phyloP scores from a whole-genome alignment of 2,113 vertebrate genomes.

The Nycticorax nycticorax region DNA sequence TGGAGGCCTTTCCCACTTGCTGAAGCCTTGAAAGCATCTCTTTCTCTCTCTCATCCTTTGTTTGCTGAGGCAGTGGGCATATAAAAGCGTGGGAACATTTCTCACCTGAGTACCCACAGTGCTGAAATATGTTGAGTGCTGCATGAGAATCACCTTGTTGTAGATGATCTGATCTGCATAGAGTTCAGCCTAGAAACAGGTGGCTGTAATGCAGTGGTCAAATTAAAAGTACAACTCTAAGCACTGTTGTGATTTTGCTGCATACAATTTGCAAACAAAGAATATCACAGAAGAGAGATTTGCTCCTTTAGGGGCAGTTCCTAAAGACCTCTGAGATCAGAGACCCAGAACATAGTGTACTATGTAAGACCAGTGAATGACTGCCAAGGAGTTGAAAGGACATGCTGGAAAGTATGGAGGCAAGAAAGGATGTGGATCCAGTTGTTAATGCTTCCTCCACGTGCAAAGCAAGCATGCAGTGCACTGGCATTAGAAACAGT shows the following conservation, averaged over 20 bases:
- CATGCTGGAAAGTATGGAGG: background rate
- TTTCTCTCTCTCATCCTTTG: background rate
- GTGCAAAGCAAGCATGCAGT: background rate
- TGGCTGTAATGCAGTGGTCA: background rate
- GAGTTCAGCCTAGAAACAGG: background rate
- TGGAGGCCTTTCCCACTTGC: background rate
- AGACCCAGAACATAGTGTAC: background rate
- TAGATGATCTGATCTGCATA: background rate
- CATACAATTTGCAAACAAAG: background rate
- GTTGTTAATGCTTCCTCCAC: background rate
- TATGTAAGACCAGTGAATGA: background rate
- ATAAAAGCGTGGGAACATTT: background rate
- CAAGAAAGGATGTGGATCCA: background rate
- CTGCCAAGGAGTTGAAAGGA: background rate
- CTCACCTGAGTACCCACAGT: background rate
- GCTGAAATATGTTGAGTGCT: background rate
- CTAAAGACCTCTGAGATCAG: background rate
- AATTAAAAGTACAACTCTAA: background rate
- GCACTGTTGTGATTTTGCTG: background rate
- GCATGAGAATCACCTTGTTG: background rate
- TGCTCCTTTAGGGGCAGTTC: background rate
- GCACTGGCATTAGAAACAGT: background rate
- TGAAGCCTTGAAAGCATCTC: background rate
- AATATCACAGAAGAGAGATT: background rate
- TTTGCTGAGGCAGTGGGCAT: background rate